A percentile compares a stretch with the other conserved stretches of the same genome.
phyloP scores from a whole-genome alignment of 1,140 invertebrate genomes.

The Drosophila jambulina region DNA sequence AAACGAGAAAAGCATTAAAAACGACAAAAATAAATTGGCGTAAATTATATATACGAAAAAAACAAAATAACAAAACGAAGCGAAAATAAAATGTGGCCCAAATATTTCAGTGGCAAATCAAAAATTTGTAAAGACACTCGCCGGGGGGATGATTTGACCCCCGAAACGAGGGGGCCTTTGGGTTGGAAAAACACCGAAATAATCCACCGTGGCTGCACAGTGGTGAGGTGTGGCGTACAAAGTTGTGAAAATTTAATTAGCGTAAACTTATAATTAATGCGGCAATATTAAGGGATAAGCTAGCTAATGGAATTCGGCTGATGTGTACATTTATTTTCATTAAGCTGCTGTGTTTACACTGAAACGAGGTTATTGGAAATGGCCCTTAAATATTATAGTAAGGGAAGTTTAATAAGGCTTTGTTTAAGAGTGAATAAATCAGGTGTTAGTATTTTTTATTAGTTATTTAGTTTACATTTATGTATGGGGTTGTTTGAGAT shows the following conservation, averaged over 20 bases:
- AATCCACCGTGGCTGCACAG: slow-evolving; percentile 33
- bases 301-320: slow-evolving; percentile 28
- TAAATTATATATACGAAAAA: slow-evolving; percentile 58
- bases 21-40: slow-evolving; percentile 70
- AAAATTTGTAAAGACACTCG: slow-evolving; percentile 49
- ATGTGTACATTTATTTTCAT: slow-evolving; percentile 34
- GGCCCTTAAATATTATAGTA: neutral
- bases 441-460: neutral
- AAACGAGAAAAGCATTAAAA: slow-evolving; percentile 53
- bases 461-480: neutral
- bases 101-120: slow-evolving; percentile 62
- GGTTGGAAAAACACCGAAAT: slow-evolving; percentile 29
- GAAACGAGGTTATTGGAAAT: neutral
- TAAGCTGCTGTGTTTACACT: slow-evolving; percentile 18
- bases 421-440: neutral
- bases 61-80: slow-evolving; percentile 22
- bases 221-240: slow-evolving; percentile 26
- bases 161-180: neutral
- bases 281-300: slow-evolving; percentile 43
- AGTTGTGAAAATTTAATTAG: slow-evolving; percentile 40
- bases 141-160: slow-evolving; percentile 56
- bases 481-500: no score
- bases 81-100: slow-evolving; percentile 47
- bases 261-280: slow-evolving; percentile 50
- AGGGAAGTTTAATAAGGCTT: neutral